These are phyloP conservation scores for Sterrhoptilus dennistouni DNA, from an alignment of 2,113 vertebrate species.

Conservation along the genomic window DNA sequence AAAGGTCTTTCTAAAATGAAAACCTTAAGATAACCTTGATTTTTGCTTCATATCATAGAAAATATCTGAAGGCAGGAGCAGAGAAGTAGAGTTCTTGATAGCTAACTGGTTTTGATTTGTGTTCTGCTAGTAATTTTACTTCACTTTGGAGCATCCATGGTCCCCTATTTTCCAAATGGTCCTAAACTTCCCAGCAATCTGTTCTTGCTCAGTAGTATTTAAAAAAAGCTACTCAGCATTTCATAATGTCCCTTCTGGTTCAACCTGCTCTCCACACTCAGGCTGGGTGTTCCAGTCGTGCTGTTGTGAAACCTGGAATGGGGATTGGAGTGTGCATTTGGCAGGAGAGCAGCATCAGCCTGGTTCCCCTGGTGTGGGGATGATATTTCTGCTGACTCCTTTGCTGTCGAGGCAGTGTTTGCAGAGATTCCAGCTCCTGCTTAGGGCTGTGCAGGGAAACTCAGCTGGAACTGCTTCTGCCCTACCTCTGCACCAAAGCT, in stretches of 20 bases:
- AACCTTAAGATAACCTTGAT: background rate
- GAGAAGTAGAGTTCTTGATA: background rate
- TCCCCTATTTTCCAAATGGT: background rate
- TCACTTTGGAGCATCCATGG: background rate
- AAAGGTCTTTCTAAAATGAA: background rate
- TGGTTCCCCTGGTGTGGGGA: background rate
- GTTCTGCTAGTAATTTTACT: background rate
- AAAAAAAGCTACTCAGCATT: background rate
- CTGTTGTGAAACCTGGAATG: background rate
- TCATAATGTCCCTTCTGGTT: background rate
- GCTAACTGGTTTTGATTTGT: background rate
- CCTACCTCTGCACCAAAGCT: background rate
- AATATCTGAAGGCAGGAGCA: background rate
- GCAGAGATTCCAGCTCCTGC: background rate
- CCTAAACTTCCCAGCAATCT: background rate
- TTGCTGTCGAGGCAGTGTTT: background rate
- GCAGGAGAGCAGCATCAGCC: background rate
- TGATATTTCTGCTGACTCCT: fast-evolving
- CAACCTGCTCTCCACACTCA: background rate
- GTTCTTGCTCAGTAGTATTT: background rate
- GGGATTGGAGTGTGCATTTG: background rate
- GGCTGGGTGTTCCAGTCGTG: background rate
- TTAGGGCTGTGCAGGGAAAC: background rate
- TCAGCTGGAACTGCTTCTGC: background rate
- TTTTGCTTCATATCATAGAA: background rate